Evolutionary conservation across 2,113 vertebrate species (phyloP).

Genomic region (Rafetus swinhoei): DNA sequence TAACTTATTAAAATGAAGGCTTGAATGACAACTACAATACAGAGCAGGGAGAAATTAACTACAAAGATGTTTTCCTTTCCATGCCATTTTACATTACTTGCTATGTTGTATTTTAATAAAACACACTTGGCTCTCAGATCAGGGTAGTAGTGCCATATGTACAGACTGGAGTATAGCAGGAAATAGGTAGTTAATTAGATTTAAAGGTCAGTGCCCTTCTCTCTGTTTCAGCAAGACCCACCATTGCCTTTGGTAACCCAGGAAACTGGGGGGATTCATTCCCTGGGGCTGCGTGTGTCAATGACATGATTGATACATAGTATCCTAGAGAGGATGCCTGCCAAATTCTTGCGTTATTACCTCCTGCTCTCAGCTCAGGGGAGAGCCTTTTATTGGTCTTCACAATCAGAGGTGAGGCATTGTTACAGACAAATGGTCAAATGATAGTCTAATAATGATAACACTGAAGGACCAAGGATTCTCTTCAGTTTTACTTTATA

Average conservation of each 20-base stretch:
- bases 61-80: neutral
- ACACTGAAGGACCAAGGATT: slow-evolving; percentile 27
- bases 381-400: slow-evolving; percentile 68
- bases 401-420: slow-evolving; percentile 51
- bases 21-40: neutral
- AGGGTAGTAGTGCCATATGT: fast-evolving
- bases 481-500: neutral
- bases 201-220: neutral
- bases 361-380: slow-evolving; percentile 70
- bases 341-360: slow-evolving; percentile 72
- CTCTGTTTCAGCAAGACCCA: neutral
- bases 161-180: neutral
- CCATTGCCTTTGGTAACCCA: neutral
- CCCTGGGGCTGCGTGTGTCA: slow-evolving; percentile 35
- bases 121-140: neutral
- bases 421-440: slow-evolving; percentile 56
- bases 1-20: neutral
- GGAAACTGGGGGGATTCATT: neutral
- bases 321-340: slow-evolving; percentile 43
- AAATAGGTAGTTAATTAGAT: neutral
- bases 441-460: slow-evolving; percentile 60
- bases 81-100: neutral
- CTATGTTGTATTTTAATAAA: neutral
- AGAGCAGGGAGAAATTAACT: neutral
- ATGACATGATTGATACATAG: slow-evolving; percentile 71